phyloP scores from a whole-genome alignment of 2,888 invertebrate species.

The Drosophila stalkeri region DNA sequence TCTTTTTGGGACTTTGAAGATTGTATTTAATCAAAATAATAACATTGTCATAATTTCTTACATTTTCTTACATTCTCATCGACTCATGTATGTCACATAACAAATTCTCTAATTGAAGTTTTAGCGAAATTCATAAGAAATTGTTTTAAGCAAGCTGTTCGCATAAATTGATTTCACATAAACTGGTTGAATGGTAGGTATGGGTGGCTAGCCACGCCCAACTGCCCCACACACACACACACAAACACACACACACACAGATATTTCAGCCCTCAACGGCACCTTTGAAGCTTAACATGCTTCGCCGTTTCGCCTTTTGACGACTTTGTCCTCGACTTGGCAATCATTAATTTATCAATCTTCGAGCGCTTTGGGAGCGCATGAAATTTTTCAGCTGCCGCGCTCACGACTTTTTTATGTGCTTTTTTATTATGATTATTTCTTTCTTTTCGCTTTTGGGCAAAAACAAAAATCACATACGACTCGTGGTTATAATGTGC shows the following conservation, averaged over 20 bases:
- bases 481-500: conserved; percentile 62
- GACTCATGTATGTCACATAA: too few relatives aligned
- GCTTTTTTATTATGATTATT: conserved; percentile 79
- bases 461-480: conserved; percentile 65
- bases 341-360: conserved; percentile 81
- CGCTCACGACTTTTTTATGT: conserved; percentile 75
- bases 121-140: conserved; percentile 30
- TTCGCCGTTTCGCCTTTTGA: conserved; percentile 46
- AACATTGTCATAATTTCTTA: neutral
- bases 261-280: conserved; percentile 12
- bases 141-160: conserved; percentile 27
- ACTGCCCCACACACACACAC: neutral
- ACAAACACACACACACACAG: neutral
- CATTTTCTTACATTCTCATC: neutral
- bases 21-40: neutral
- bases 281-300: conserved; percentile 54
- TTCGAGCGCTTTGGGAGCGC: conserved; percentile 71
- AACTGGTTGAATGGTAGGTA: conserved; percentile 27
- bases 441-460: conserved; percentile 61
- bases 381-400: conserved; percentile 74
- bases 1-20: neutral
- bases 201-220: conserved; percentile 13
- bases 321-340: conserved; percentile 64
- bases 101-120: neutral
- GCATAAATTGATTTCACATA: conserved; percentile 75